Conservation (phyloP, 2,113 vertebrate genomes). For the Monopterus albus region DNA sequence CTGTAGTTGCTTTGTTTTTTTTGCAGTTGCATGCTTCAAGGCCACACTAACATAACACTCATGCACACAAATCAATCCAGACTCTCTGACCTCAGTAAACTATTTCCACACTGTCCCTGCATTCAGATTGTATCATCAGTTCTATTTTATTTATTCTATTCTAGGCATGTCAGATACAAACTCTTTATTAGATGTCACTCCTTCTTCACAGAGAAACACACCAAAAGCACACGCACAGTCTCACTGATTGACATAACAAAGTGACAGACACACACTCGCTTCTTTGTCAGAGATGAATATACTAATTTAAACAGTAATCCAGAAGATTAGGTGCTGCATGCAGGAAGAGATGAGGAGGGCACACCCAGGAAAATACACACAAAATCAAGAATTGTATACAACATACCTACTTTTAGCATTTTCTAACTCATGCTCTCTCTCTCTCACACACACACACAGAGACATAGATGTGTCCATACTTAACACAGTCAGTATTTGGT, state of each 20-base stretch:
- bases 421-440: conserved; percentile 1
- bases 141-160: conserved; percentile 2
- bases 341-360: conserved; percentile 14
- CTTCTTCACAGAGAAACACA: conserved; percentile 10
- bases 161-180: conserved; percentile 6
- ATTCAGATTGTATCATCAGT: neutral
- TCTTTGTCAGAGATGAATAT: conserved; percentile 49
- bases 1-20: no score
- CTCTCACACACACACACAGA: neutral
- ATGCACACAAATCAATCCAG: conserved; percentile 21
- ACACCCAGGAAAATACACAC: conserved; percentile 1
- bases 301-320: conserved; percentile 62
- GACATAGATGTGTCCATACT: neutral
- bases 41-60: neutral
- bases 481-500: neutral
- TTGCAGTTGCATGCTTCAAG: neutral
- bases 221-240: neutral
- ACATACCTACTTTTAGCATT: neutral
- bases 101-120: neutral
- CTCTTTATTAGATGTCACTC: conserved; percentile 18
- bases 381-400: conserved; percentile 1
- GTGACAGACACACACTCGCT: conserved; percentile 39
- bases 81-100: neutral
- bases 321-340: conserved; percentile 34
- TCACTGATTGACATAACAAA: conserved; percentile 27